Percentiles rank a stretch among this genome's conserved stretches.
These are phyloP conservation scores for Apodemus speciosus DNA, from an alignment of 2,113 vertebrate species.

Conservation along the genomic window DNA sequence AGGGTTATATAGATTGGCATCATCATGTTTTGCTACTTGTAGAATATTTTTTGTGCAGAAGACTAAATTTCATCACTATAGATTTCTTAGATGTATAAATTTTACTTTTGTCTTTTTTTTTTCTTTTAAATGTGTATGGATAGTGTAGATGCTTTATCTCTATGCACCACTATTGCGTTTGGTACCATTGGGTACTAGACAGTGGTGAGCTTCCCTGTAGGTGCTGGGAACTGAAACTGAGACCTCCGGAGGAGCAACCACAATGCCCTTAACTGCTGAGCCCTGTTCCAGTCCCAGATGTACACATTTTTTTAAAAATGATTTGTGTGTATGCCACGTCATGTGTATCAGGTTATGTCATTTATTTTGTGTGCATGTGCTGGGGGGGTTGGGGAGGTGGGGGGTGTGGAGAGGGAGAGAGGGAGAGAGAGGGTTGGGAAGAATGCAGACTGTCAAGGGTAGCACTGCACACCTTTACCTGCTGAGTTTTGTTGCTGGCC, in stretches of 20 bases:
- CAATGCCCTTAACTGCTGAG: background rate
- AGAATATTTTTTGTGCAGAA: constrained; percentile 28
- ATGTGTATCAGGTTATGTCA: background rate
- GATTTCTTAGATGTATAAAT: constrained; percentile 18
- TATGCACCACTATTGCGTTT: background rate
- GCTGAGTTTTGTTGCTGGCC: background rate
- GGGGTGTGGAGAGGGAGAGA: no score
- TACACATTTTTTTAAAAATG: background rate
- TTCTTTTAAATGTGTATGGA: background rate
- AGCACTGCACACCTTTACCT: background rate
- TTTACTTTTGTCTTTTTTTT: background rate
- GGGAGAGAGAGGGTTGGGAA: no score
- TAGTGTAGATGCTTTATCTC: background rate
- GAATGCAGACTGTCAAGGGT: background rate
- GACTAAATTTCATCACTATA: background rate
- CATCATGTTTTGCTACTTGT: background rate
- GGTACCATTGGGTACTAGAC: background rate
- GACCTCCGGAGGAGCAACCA: background rate
- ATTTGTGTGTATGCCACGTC: background rate
- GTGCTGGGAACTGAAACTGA: background rate
- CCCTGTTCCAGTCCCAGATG: background rate
- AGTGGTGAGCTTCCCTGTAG: background rate
- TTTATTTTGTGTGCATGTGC: background rate
- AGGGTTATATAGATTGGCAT: background rate
- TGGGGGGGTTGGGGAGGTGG: no score